Conservation (phyloP, 2,113 vertebrate genomes). For the Cavia porcellus region DNA sequence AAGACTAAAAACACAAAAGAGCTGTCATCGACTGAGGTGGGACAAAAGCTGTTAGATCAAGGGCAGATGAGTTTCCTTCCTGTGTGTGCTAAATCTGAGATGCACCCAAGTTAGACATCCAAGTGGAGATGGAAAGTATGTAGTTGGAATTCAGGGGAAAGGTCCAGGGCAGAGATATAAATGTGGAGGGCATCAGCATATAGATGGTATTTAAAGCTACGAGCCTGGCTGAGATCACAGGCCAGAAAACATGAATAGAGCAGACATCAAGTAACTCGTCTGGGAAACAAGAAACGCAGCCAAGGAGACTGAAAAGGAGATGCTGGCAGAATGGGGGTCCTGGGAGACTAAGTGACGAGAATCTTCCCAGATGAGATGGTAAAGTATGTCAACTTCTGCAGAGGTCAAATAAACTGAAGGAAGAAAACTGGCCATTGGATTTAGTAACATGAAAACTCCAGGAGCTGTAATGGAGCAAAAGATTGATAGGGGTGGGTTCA, state of each 20-base stretch:
- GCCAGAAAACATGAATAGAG: background rate
- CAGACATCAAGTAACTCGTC: background rate
- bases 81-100: constrained; percentile 36
- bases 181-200: constrained; percentile 44
- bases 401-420: background rate
- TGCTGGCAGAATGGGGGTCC: background rate
- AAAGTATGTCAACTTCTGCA: background rate
- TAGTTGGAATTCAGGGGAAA: constrained; percentile 65
- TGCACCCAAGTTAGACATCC: background rate
- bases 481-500: background rate
- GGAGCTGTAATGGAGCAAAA: background rate
- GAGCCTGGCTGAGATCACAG: constrained; percentile 4
- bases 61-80: constrained; percentile 47
- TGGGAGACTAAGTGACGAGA: background rate
- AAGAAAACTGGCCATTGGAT: background rate
- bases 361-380: background rate
- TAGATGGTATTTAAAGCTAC: constrained; percentile 21
- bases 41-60: background rate
- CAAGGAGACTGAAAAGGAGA: background rate
- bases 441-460: background rate
- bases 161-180: constrained; percentile 14
- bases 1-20: constrained; percentile 23
- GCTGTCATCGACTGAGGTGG: background rate
- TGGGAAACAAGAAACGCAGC: background rate
- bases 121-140: constrained; percentile 49